A percentile compares a stretch with the other conserved stretches of the same genome.
These are phyloP conservation scores for Neoaliturus tenellus DNA, from an alignment of 2,888 invertebrate species.

Conservation along the genomic window DNA sequence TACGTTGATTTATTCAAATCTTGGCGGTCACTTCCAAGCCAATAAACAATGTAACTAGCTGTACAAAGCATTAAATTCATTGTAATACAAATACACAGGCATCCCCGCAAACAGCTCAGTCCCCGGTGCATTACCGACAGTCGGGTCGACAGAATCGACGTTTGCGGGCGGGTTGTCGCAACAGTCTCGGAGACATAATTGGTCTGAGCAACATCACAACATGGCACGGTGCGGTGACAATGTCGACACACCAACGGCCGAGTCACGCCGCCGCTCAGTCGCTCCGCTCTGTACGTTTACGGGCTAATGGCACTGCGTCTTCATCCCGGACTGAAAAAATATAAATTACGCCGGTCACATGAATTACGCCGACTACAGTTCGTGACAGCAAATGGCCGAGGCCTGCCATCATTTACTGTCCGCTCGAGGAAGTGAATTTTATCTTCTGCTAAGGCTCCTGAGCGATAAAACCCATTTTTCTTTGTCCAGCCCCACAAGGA, in stretches of 20 bases:
- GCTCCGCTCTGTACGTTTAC: neutral
- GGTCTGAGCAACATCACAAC: neutral
- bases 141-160: neutral
- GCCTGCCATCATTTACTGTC: neutral
- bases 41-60: no score
- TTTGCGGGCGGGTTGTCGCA: neutral
- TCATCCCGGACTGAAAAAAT: conserved; percentile 4
- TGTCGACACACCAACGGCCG: neutral
- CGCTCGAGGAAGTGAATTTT: neutral
- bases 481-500: no score
- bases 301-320: conserved; percentile 2
- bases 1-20: no score
- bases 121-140: neutral
- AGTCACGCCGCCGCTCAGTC: neutral
- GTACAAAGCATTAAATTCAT: no score
- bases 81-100: no score
- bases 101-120: neutral
- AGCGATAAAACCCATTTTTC: no score
- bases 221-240: neutral
- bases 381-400: conserved; percentile 3
- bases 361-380: conserved; percentile 21
- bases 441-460: no score
- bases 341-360: conserved; percentile 21
- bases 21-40: no score
- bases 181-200: neutral